Percentiles rank a stretch among this genome's conserved stretches.
These are phyloP conservation scores for Motacilla tschutschensis DNA, from an alignment of 2,113 vertebrate species.

Conservation along the genomic window DNA sequence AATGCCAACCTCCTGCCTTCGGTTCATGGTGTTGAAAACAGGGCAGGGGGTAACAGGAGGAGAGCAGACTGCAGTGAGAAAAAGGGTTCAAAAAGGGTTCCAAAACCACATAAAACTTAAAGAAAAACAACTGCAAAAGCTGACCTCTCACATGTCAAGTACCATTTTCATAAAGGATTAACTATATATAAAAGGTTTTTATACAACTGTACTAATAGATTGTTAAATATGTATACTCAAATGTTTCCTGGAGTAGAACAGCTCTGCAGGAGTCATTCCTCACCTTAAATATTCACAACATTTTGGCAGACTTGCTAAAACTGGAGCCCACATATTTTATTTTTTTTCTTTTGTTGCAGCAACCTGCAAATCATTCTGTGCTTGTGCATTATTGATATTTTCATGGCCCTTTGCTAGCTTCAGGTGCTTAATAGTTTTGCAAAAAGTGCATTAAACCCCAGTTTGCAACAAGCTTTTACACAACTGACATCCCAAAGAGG, in stretches of 20 bases:
- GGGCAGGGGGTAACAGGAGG: not conserved
- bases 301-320: not conserved
- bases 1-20: not conserved
- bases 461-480: not conserved
- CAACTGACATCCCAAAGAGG: not conserved
- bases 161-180: slow-evolving; percentile 13
- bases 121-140: not conserved
- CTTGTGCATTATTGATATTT: not conserved
- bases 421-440: not conserved
- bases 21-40: not conserved
- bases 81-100: not conserved
- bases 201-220: not conserved
- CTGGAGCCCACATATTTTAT: not conserved
- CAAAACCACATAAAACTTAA: not conserved
- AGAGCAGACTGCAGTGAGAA: not conserved
- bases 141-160: not conserved
- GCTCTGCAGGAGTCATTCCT: not conserved
- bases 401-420: not conserved
- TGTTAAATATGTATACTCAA: slow-evolving; percentile 16
- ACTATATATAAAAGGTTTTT: slow-evolving; percentile 16
- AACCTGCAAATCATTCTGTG: not conserved
- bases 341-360: not conserved
- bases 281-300: not conserved
- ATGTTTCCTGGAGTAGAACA: not conserved
- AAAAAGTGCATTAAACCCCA: not conserved